These are phyloP conservation scores for Drosophila eugracilis DNA, from an alignment of 1,140 invertebrate genomes.

Conservation along the genomic window DNA sequence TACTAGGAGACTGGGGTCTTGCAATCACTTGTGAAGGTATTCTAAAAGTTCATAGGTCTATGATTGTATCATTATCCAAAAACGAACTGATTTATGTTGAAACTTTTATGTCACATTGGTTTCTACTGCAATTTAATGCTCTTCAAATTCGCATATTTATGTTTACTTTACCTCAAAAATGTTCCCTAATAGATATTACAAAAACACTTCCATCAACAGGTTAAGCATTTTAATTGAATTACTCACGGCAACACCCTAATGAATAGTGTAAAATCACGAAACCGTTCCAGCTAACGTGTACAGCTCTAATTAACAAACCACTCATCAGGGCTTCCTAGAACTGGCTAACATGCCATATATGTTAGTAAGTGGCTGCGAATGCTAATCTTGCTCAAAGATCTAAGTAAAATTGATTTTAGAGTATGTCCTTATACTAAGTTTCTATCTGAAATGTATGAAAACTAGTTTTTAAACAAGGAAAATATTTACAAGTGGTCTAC, in stretches of 20 bases:
- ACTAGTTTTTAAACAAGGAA: no score
- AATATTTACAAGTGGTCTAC: background rate
- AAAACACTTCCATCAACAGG: slow-evolving; percentile 3
- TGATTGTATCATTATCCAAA: no score
- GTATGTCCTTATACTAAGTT: background rate
- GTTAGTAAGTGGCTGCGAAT: background rate
- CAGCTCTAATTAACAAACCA: slow-evolving; percentile 1
- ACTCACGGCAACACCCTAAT: background rate
- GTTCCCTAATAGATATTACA: background rate
- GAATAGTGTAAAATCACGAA: slow-evolving; percentile 6
- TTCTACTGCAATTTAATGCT: background rate
- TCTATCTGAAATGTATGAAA: no score
- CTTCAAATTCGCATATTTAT: no score
- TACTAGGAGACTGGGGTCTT: no score
- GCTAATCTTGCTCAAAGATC: background rate
- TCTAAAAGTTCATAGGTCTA: no score
- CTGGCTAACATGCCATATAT: background rate
- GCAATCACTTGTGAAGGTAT: background rate
- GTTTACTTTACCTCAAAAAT: background rate
- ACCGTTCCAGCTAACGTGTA: background rate
- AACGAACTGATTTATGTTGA: no score
- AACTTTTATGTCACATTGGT: background rate
- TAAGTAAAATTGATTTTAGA: background rate
- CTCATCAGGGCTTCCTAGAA: background rate
- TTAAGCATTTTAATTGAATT: background rate